Conservation (phyloP, 2,888 invertebrate genomes). For the Tipula lateralis region DNA sequence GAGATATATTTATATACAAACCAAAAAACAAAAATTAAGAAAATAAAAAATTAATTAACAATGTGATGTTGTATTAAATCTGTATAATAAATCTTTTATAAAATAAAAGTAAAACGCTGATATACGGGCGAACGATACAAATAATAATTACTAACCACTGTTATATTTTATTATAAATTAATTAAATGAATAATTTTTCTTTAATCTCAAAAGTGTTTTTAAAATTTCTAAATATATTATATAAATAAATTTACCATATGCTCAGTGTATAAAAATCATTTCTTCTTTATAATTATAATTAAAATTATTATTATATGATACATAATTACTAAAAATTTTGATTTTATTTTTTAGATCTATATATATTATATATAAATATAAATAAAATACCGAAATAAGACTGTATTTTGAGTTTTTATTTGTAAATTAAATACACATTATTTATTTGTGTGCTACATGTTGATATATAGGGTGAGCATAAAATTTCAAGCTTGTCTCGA, state of each 20-base stretch:
- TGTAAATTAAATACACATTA: background rate
- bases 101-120: background rate
- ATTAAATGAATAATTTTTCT: background rate
- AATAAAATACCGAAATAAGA: slow-evolving; percentile 9
- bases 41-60: background rate
- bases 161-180: background rate
- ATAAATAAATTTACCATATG: background rate
- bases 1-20: slow-evolving; percentile 13
- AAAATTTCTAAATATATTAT: background rate
- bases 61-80: background rate
- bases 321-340: background rate
- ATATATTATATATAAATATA: background rate
- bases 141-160: background rate
- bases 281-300: background rate
- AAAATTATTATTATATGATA: background rate
- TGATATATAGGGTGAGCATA: background rate
- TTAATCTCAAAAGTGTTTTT: slow-evolving; percentile 11
- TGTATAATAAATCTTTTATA: background rate
- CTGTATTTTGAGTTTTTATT: background rate
- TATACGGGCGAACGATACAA: background rate
- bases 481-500: background rate
- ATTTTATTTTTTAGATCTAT: background rate
- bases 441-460: background rate
- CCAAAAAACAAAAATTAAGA: background rate
- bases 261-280: slow-evolving; percentile 14